Percentiles rank a stretch among this genome's conserved stretches.
phyloP scores from a whole-genome alignment of 2,797 vertebrate genomes.

The Echiichthys vipera region DNA sequence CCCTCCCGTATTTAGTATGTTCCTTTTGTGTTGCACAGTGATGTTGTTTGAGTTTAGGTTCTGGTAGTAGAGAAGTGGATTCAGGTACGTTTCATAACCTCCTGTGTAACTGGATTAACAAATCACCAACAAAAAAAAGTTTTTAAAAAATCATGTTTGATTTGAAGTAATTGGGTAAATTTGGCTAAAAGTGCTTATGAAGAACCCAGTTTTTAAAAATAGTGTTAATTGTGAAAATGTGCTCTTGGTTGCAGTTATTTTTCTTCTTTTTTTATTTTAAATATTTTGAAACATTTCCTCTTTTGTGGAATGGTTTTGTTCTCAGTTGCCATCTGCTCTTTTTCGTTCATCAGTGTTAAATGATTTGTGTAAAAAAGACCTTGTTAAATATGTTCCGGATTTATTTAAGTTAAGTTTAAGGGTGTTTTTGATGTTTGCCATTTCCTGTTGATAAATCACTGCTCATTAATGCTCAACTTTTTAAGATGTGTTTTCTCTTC shows the following conservation, averaged over 20 bases:
- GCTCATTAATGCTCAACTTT: constrained; percentile 41
- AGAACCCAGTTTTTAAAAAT: constrained; percentile 40
- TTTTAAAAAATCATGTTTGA: constrained; percentile 13
- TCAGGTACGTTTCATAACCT: constrained; percentile 47
- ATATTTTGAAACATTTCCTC: constrained; percentile 9
- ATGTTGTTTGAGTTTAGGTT: constrained; percentile 57
- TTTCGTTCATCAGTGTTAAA: constrained; percentile 80
- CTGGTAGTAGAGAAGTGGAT: constrained; percentile 45
- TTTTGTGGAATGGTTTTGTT: constrained; percentile 53
- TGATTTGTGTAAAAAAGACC: constrained; percentile 57
- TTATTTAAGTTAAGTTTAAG: constrained; percentile 70
- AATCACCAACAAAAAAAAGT: neutral
- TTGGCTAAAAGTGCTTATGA: constrained; percentile 19
- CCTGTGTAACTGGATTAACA: constrained; percentile 59
- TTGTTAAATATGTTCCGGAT: constrained; percentile 61
- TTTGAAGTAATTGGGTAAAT: constrained; percentile 30
- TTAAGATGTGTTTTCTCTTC: constrained; percentile 25
- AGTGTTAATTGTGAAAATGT: constrained; percentile 54
- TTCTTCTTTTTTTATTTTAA: constrained; percentile 1
- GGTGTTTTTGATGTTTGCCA: constrained; percentile 50
- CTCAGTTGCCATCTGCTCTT: constrained; percentile 24
- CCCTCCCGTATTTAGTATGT: constrained; percentile 50
- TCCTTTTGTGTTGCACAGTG: constrained; percentile 59
- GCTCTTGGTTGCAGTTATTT: constrained; percentile 22
- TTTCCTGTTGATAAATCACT: constrained; percentile 50